Evolutionary conservation across 2,888 invertebrate genomes (phyloP).

Genomic region (Drosophila nigricruria): DNA sequence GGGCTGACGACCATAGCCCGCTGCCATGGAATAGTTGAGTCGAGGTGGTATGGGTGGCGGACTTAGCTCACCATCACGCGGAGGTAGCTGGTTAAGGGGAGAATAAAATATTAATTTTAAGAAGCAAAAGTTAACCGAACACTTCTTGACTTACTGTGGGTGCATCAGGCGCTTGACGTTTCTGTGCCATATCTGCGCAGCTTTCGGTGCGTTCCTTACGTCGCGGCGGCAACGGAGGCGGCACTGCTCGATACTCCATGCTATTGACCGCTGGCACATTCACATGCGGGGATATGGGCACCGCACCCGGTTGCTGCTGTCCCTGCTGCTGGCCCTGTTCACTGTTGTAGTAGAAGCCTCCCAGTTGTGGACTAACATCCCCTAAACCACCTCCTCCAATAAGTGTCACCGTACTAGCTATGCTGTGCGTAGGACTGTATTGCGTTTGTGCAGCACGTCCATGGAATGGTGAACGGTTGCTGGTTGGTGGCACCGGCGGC

Average conservation of each 20-base stretch:
- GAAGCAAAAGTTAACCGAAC: not conserved
- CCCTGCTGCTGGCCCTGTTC: conserved; percentile 49
- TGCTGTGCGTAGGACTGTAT: conserved; percentile 78
- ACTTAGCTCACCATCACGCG: conserved; percentile 89
- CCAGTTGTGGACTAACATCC: conserved; percentile 69
- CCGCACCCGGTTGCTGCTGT: conserved; percentile 56
- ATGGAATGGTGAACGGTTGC: conserved; percentile 84
- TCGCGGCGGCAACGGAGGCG: conserved; percentile 84
- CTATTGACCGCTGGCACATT: conserved; percentile 84
- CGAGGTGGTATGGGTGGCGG: conserved; percentile 90
- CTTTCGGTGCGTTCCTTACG: conserved; percentile 83
- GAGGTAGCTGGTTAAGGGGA: conserved; percentile 86
- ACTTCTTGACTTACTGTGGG: conserved; percentile 85
- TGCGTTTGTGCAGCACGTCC: conserved; percentile 53
- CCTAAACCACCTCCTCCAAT: conserved; percentile 49
- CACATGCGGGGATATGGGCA: conserved; percentile 85
- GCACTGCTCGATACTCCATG: conserved; percentile 81
- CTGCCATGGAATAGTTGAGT: conserved; percentile 74
- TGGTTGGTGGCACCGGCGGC: conserved; percentile 64
- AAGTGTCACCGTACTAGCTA: conserved; percentile 68
- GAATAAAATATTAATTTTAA: not conserved
- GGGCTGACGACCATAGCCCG: conserved; percentile 61
- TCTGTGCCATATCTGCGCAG: conserved; percentile 84
- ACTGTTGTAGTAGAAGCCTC: conserved; percentile 69
- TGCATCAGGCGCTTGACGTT: conserved; percentile 89